phyloP scores from a whole-genome alignment of 2,113 vertebrate species.

The Eurypyga helias region DNA sequence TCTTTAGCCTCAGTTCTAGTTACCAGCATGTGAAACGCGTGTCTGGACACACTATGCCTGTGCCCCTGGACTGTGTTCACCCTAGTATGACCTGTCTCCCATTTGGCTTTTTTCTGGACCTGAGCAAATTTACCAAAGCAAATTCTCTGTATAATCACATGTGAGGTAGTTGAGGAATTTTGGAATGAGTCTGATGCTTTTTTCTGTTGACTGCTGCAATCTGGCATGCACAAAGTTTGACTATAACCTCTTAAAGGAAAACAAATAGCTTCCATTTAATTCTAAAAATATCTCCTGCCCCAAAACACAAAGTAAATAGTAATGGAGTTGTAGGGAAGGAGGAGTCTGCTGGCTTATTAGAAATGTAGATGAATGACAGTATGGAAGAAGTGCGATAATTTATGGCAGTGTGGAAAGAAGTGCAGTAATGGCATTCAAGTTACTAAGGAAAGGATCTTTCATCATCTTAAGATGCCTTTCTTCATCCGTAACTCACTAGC shows the following conservation, averaged over 20 bases:
- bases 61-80: not conserved
- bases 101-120: not conserved
- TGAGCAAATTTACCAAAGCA: not conserved
- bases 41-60: not conserved
- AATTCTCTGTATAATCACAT: not conserved
- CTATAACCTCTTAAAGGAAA: constrained; percentile 30
- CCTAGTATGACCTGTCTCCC: not conserved
- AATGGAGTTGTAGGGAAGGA: not conserved
- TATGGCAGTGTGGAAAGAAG: not conserved
- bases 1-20: not conserved
- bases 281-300: constrained; percentile 16
- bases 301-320: constrained; percentile 9
- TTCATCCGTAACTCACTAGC: not conserved
- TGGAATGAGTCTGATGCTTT: not conserved
- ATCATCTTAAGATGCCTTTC: not conserved
- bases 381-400: constrained; percentile 14
- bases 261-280: constrained; percentile 37
- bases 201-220: not conserved
- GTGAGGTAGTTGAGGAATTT: not conserved
- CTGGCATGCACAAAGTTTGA: not conserved
- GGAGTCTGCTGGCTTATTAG: constrained; percentile 33
- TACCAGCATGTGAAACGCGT: not conserved
- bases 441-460: not conserved
- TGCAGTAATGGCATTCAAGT: not conserved
- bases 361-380: constrained; percentile 37